Evolutionary conservation across 2,888 invertebrate genomes (phyloP), one percentile per base, ranked within the genome.

Genomic region (Hofmannophila pseudospretella): DNA sequence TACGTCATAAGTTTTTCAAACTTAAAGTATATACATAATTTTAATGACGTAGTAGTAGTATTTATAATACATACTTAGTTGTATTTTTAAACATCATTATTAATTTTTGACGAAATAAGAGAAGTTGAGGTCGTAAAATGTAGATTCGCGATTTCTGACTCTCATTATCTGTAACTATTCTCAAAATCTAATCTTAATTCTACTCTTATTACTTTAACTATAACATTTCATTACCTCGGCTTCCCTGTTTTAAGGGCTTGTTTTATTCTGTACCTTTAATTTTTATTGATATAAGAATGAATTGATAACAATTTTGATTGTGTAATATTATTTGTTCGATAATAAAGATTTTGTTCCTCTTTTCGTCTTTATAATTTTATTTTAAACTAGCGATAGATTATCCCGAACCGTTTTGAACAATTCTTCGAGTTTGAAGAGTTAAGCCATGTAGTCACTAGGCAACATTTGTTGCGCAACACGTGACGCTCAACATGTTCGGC

Each of bases 71-170:
- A n/a, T n/a, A n/a, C n/a, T n/a, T 34, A 32, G 26, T 38, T 7
- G 45, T 54, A 49, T 63, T 63, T 74, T 69, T 47, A 51, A 8
- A 60, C 56, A 36, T 50, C 32, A 32, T 54, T 58, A 57, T 63
- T 55, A 42, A 41, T 70, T 76, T 73, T 76, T 54, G 59, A 71
- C 62, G n/a, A n/a, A 45, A 57, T 62, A 64, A 55, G 57, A 58
- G 52, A 78, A 79, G 81, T 79, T 79, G 82, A 81, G 80, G 80
- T 80, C 58, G 53, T 81, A 47, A 78, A 84, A 82, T 84, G 79
- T 63, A 37, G 32, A 14, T 20, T 3, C 19, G 10, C 16, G n/a
- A n/a, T n/a, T n/a, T n/a, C n/a, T n/a, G n/a, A n/a, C n/a, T n/a
- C n/a, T n/a, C n/a, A n/a, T n/a, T n/a, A n/a, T n/a, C n/a, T n/a